Percentiles rank a stretch among this genome's conserved stretches.
Conservation (phyloP, 2,113 vertebrate species). For the Pseudopodoces humilis region DNA sequence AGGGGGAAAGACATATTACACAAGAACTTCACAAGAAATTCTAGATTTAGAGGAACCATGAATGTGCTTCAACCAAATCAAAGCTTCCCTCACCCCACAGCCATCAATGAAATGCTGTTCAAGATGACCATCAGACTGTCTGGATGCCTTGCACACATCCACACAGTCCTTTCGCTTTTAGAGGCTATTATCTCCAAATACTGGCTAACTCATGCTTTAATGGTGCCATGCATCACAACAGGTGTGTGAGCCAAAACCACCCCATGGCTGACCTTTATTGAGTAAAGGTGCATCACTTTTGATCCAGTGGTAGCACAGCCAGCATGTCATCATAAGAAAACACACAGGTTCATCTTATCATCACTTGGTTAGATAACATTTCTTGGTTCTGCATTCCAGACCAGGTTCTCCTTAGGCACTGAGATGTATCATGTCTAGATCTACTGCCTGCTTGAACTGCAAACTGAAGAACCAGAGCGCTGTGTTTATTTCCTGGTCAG, state of each 20-base stretch:
- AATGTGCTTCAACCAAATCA: background rate
- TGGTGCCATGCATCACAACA: background rate
- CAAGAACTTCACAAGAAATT: background rate
- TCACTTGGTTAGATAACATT: background rate
- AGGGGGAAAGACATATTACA: background rate
- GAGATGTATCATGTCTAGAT: background rate
- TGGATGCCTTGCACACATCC: background rate
- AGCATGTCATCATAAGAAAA: background rate
- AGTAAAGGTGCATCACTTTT: background rate
- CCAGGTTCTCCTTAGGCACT: background rate
- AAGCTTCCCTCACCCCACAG: background rate
- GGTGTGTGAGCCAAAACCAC: background rate
- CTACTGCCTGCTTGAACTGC: background rate
- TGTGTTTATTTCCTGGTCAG: background rate
- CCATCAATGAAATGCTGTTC: background rate
- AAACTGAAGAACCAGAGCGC: background rate
- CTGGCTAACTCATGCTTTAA: background rate
- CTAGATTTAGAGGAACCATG: background rate
- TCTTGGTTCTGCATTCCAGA: background rate
- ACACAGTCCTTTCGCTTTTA: background rate
- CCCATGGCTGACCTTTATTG: background rate
- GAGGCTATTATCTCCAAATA: background rate
- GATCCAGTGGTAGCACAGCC: background rate
- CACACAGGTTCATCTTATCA: background rate
- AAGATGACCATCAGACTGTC: background rate